Conservation (phyloP, 1,140 invertebrate genomes). For the Euwallacea fornicatus region DNA sequence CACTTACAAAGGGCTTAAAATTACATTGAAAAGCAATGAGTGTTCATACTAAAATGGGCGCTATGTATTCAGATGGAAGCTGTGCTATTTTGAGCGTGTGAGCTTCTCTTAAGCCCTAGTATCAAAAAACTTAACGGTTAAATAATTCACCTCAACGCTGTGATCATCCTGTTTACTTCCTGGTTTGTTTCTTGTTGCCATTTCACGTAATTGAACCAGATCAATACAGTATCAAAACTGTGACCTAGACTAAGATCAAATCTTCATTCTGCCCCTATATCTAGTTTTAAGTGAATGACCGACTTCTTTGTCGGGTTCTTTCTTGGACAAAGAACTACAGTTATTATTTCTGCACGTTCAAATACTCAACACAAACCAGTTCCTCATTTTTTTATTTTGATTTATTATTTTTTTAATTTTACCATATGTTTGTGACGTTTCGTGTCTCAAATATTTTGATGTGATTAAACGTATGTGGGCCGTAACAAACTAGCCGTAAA, state of each 20-base stretch:
- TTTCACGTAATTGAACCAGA: constrained; percentile 20
- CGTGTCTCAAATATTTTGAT: not conserved
- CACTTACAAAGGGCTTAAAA: too few species aligned
- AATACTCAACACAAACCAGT: constrained; percentile 16
- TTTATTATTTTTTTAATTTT: constrained; percentile 13
- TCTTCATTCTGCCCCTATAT: constrained; percentile 5
- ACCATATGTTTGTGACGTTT: constrained; percentile 1
- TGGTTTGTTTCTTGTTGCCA: constrained; percentile 46
- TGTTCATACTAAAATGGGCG: not conserved
- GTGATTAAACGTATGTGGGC: not conserved
- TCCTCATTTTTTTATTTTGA: not conserved
- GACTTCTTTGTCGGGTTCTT: constrained; percentile 28
- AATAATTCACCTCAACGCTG: constrained; percentile 56
- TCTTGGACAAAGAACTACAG: constrained; percentile 19
- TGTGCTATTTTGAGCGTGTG: not conserved
- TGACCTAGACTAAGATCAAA: not conserved
- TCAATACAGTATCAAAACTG: not conserved
- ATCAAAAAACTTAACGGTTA: constrained; percentile 6
- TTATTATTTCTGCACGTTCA: constrained; percentile 15
- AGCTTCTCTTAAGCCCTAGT: constrained; percentile 12
- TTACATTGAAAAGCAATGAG: too few species aligned
- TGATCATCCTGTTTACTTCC: constrained; percentile 54
- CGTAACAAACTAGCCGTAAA: too few species aligned
- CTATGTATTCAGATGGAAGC: not conserved
- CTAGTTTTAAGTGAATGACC: constrained; percentile 19